Evolutionary conservation across 2,113 vertebrate species (phyloP).

Genomic region (Lepisosteus osseus): DNA sequence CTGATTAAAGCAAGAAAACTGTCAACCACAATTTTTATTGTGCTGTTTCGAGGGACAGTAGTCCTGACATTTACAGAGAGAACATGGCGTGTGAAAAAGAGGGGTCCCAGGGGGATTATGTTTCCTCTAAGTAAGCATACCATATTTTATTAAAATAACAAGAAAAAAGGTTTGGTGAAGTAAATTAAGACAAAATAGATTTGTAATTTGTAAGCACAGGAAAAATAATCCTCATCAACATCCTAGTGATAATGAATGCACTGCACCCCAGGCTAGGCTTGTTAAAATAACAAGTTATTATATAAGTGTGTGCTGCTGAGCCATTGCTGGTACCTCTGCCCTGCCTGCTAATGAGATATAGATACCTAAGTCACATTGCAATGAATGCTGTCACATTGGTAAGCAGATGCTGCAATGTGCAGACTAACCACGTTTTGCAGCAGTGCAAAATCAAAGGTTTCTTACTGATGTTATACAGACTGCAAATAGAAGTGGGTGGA

Average conservation of each 20-base stretch:
- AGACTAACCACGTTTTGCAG: conserved; percentile 37
- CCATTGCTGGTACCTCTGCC: conserved; percentile 28
- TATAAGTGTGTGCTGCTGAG: conserved; percentile 38
- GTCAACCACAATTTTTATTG: conserved; percentile 40
- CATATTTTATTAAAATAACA: conserved; percentile 32
- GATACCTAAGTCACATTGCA: conserved; percentile 32
- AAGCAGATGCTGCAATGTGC: conserved; percentile 13
- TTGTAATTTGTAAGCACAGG: conserved; percentile 12
- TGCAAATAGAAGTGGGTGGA: conserved; percentile 15
- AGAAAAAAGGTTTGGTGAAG: conserved; percentile 6
- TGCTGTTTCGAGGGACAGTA: conserved; percentile 32
- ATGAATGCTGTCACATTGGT: conserved; percentile 30
- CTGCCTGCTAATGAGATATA: conserved; percentile 46
- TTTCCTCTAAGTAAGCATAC: conserved; percentile 38
- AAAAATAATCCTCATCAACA: conserved; percentile 17
- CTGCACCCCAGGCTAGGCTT: conserved; percentile 1
- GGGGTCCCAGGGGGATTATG: conserved; percentile 30
- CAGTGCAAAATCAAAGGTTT: conserved; percentile 20
- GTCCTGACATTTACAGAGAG: conserved; percentile 38
- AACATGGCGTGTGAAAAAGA: conserved; percentile 29
- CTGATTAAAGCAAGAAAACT: conserved; percentile 63
- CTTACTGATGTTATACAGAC: neutral
- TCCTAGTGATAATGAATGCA: conserved; percentile 7
- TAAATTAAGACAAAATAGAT: conserved; percentile 17
- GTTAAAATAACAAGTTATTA: conserved; percentile 34